Conservation (phyloP, 1,140 invertebrate genomes). For the Drosophila cardini region DNA sequence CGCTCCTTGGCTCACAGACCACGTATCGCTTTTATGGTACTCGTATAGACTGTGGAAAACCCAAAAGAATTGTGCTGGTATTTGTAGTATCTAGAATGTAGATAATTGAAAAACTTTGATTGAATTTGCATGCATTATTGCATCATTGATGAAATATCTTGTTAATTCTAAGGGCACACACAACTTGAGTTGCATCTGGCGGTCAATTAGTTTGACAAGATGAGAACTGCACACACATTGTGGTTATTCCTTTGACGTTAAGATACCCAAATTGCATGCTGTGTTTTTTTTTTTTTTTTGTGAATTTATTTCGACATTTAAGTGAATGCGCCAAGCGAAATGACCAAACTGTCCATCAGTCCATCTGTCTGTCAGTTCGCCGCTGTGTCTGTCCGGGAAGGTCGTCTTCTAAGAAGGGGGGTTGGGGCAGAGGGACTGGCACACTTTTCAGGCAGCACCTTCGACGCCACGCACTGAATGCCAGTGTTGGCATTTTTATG, state of each 20-base stretch:
- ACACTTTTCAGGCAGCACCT: slow-evolving; percentile 39
- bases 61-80: too few species aligned
- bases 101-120: slow-evolving; percentile 72
- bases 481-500: background rate
- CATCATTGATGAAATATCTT: slow-evolving; percentile 43
- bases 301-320: slow-evolving; percentile 66
- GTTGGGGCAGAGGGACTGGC: slow-evolving; percentile 46
- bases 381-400: slow-evolving; percentile 43
- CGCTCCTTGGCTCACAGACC: background rate
- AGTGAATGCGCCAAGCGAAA: slow-evolving; percentile 49
- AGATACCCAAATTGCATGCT: too few species aligned
- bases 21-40: background rate
- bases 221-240: background rate
- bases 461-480: slow-evolving; percentile 35
- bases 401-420: slow-evolving; percentile 42
- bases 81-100: too few species aligned
- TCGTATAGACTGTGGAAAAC: too few species aligned
- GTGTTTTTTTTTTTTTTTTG: slow-evolving; percentile 11
- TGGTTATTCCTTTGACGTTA: background rate
- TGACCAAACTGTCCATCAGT: slow-evolving; percentile 48
- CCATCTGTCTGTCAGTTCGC: slow-evolving; percentile 21
- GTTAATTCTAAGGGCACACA: slow-evolving; percentile 31
- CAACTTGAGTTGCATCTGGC: slow-evolving; percentile 4
- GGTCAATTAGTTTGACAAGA: slow-evolving; percentile 41
- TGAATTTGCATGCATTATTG: slow-evolving; percentile 48